A percentile compares a stretch with the other conserved stretches of the same genome.
phyloP scores from a whole-genome alignment of 2,113 vertebrate genomes.

The Ictalurus furcatus region DNA sequence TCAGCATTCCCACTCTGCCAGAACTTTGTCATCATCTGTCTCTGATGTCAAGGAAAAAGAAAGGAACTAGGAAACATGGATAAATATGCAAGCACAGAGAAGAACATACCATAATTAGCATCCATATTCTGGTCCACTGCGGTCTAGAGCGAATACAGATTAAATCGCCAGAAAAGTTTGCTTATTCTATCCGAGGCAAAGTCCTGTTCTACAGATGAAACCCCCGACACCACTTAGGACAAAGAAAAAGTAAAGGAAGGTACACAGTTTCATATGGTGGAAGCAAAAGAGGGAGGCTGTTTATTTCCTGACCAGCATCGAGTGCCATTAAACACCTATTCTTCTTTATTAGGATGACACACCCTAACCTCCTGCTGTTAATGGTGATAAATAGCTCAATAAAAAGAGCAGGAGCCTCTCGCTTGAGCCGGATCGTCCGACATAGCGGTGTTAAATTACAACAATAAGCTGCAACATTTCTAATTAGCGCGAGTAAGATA shows the following conservation, averaged over 20 bases:
- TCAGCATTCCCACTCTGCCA: background rate
- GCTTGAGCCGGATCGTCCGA: conserved; percentile 44
- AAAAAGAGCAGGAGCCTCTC: conserved; percentile 56
- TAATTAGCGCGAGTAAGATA: background rate
- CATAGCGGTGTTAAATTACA: conserved; percentile 33
- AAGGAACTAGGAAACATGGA: background rate
- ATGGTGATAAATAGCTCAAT: conserved; percentile 67
- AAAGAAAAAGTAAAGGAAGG: background rate
- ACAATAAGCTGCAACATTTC: conserved; percentile 10
- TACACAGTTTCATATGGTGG: conserved; percentile 57
- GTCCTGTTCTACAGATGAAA: background rate
- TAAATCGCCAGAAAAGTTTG: background rate
- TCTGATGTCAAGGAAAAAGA: background rate
- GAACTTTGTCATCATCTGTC: too few species aligned
- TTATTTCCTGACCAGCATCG: conserved; percentile 70
- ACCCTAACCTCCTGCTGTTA: conserved; percentile 55
- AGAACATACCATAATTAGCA: background rate
- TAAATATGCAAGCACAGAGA: background rate
- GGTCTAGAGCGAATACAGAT: background rate
- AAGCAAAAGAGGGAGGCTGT: conserved; percentile 59
- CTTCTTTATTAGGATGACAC: conserved; percentile 64
- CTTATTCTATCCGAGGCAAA: background rate
- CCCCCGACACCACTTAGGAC: background rate
- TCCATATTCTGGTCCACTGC: background rate
- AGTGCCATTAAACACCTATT: conserved; percentile 66